Conservation (phyloP, 2,797 vertebrate species). For the Alfaro cultratus region DNA sequence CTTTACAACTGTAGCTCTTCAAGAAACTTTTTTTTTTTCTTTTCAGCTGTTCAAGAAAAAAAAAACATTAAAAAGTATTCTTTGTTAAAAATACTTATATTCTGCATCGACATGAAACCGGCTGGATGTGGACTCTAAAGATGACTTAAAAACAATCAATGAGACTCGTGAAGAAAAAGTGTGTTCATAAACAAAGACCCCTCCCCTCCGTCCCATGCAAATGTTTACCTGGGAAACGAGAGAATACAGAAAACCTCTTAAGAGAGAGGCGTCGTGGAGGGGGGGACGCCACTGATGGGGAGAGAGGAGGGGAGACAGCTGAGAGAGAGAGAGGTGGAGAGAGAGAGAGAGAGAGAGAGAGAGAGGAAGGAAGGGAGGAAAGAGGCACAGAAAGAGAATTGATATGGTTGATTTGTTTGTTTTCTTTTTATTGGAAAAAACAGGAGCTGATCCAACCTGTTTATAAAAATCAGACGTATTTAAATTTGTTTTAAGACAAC, state of each 20-base stretch:
- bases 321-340: slow-evolving; percentile 62
- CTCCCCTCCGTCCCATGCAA: slow-evolving; percentile 34
- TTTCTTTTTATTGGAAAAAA: background rate
- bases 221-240: slow-evolving; percentile 86
- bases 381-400: slow-evolving; percentile 53
- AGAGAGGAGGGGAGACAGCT: slow-evolving; percentile 81
- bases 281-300: slow-evolving; percentile 79
- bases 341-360: background rate
- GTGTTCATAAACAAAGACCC: slow-evolving; percentile 10
- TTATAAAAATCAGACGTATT: background rate
- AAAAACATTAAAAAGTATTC: background rate
- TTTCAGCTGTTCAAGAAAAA: background rate
- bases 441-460: background rate
- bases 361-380: slow-evolving; percentile 42
- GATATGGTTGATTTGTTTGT: slow-evolving; percentile 40
- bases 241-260: slow-evolving; percentile 86
- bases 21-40: background rate
- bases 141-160: slow-evolving; percentile 24
- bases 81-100: background rate
- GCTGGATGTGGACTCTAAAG: slow-evolving; percentile 69
- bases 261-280: slow-evolving; percentile 80
- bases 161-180: slow-evolving; percentile 30
- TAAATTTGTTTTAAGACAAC: too few relatives aligned
- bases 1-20: background rate
- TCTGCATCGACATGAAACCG: slow-evolving; percentile 31